Evolutionary conservation across 2,888 invertebrate genomes (phyloP).

Genomic region (Teleiodes luculella): DNA sequence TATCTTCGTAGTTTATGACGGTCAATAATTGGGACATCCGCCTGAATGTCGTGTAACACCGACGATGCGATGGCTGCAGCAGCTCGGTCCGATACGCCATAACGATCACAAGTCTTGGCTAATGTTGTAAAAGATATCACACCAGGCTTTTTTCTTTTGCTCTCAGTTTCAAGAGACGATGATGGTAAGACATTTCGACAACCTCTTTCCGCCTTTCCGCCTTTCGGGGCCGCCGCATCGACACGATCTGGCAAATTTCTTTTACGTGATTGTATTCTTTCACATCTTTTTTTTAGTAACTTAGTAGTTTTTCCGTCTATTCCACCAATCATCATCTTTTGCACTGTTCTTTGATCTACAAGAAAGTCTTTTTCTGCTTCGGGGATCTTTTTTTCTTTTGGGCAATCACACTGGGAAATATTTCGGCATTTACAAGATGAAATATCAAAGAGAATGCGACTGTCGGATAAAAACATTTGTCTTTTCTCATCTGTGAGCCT

Average conservation of each 20-base stretch:
- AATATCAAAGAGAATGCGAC: slow-evolving; percentile 21
- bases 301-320: no score
- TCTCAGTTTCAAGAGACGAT: no score
- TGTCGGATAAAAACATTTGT: slow-evolving; percentile 13
- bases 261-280: slow-evolving; percentile 13
- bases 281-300: slow-evolving; percentile 12
- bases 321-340: slow-evolving; percentile 15
- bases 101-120: slow-evolving; percentile 21
- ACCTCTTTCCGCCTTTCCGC: no score
- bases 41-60: slow-evolving; percentile 15
- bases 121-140: no score
- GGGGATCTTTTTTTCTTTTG: slow-evolving; percentile 18
- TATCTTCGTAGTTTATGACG: slow-evolving; percentile 3
- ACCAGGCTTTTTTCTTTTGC: no score
- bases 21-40: slow-evolving; percentile 10
- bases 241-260: no score
- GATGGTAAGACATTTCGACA: no score
- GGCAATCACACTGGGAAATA: slow-evolving; percentile 15
- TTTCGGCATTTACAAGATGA: slow-evolving; percentile 22
- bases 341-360: slow-evolving; percentile 17
- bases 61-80: slow-evolving; percentile 22
- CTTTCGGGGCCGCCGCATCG: no score
- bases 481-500: slow-evolving; percentile 8
- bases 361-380: slow-evolving; percentile 18
- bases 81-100: slow-evolving; percentile 24